These are phyloP conservation scores for Syrrhaptes paradoxus DNA, from an alignment of 2,113 vertebrate species.

Conservation along the genomic window DNA sequence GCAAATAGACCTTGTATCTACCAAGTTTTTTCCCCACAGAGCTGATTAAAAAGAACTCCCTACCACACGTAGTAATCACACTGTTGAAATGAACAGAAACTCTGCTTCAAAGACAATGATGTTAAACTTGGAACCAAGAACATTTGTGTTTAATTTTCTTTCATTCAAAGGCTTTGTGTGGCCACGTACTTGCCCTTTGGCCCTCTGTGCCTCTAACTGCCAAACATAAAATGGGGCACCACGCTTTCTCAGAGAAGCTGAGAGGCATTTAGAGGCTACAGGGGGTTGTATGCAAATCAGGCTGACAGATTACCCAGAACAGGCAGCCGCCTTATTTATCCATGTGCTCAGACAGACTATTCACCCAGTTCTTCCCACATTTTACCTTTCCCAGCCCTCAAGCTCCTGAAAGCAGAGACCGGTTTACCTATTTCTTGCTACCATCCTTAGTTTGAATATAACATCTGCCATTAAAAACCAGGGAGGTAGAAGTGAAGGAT, in stretches of 20 bases:
- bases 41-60: not conserved
- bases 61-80: not conserved
- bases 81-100: not conserved
- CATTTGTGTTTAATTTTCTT: not conserved
- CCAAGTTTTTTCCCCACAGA: not conserved
- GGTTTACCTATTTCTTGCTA: not conserved
- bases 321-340: not conserved
- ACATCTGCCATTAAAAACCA: not conserved
- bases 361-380: not conserved
- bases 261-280: not conserved
- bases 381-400: not conserved
- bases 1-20: not conserved
- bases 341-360: not conserved
- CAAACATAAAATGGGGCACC: not conserved
- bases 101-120: not conserved
- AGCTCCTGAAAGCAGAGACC: not conserved
- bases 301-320: not conserved
- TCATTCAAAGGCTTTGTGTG: not conserved
- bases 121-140: not conserved
- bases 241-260: not conserved
- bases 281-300: not conserved
- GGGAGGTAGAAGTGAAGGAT: not conserved
- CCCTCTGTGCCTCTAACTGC: not conserved
- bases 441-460: not conserved
- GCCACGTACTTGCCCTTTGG: not conserved